phyloP scores from a whole-genome alignment of 2,888 invertebrate species.

The Synergus laeviventris region DNA sequence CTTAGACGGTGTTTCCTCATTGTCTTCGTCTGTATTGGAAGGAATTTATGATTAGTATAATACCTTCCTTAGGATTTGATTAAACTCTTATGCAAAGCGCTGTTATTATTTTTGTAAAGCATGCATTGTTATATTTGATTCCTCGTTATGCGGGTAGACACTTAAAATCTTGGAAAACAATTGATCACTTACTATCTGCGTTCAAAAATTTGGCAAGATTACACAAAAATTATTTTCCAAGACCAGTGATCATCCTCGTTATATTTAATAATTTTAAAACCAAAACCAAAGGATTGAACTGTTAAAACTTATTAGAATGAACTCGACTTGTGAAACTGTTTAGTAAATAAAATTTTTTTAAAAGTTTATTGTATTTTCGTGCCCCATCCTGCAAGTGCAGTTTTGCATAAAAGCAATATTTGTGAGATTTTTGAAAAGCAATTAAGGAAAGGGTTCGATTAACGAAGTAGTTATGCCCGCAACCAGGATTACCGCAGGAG shows the following conservation, averaged over 20 bases:
- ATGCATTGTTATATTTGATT: conserved; percentile 14
- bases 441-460: conserved; percentile 65
- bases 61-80: neutral
- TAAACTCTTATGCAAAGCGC: conserved; percentile 8
- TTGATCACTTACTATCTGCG: too few relatives aligned
- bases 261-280: neutral
- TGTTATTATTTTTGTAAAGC: neutral
- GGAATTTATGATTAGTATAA: conserved; percentile 5
- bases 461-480: conserved; percentile 75
- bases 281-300: neutral
- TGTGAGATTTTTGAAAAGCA: conserved; percentile 56
- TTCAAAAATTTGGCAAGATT: too few relatives aligned
- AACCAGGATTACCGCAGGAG: conserved; percentile 76
- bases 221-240: neutral
- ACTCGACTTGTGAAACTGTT: neutral
- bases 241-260: neutral
- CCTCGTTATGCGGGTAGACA: too few relatives aligned
- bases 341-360: neutral
- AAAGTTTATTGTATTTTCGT: conserved; percentile 1
- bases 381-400: conserved; percentile 15
- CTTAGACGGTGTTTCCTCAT: conserved; percentile 72
- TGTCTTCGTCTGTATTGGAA: conserved; percentile 67
- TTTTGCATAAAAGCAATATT: conserved; percentile 43
- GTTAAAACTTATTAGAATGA: neutral
- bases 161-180: too few relatives aligned